These are phyloP conservation scores for Asteroscopus sphinx DNA, from an alignment of 2,888 invertebrate species.

Conservation along the genomic window DNA sequence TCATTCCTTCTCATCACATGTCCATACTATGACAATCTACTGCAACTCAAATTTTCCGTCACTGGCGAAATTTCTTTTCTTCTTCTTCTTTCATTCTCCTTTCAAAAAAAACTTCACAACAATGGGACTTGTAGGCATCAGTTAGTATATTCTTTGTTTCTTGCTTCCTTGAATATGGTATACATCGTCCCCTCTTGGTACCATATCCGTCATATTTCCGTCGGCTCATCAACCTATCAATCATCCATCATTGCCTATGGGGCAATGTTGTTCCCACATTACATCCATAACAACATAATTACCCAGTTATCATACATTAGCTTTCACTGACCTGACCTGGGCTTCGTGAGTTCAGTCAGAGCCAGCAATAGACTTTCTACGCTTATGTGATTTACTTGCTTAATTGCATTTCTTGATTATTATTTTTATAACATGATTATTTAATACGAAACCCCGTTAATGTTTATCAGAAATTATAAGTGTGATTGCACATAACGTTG, in stretches of 20 bases:
- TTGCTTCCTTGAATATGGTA: no score
- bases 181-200: background rate
- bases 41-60: no score
- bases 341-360: slow-evolving; percentile 44
- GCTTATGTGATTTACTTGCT: slow-evolving; percentile 37
- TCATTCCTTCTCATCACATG: no score
- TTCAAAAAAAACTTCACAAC: no score
- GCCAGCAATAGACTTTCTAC: slow-evolving; percentile 38
- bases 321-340: slow-evolving; percentile 37
- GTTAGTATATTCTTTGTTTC: no score
- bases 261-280: slow-evolving; percentile 23
- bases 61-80: no score
- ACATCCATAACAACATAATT: slow-evolving; percentile 29
- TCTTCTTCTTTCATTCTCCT: no score
- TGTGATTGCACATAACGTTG: no score
- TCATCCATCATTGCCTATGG: background rate
- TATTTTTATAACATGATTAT: background rate
- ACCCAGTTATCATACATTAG: slow-evolving; percentile 22
- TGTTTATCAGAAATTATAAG: no score
- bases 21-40: no score
- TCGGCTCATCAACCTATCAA: background rate
- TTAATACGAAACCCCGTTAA: no score
- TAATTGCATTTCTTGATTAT: slow-evolving; percentile 12
- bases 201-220: slow-evolving; percentile 2
- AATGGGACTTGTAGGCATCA: no score